These are phyloP conservation scores for Drosophila dives DNA, from an alignment of 2,888 invertebrate species.

Conservation along the genomic window DNA sequence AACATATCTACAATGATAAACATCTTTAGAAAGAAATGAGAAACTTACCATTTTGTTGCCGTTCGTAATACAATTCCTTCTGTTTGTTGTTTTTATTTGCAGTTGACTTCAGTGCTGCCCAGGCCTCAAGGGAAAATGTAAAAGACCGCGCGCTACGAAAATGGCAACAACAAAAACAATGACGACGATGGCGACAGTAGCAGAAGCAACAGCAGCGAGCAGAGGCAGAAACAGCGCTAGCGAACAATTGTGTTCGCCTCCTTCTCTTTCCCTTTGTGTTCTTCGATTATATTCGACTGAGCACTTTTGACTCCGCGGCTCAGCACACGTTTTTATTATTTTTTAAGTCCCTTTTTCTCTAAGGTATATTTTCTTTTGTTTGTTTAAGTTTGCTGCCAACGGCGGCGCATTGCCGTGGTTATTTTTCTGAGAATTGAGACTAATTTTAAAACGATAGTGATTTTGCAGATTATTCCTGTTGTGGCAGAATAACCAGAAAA, in stretches of 20 bases:
- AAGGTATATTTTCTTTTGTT: slow-evolving; percentile 52
- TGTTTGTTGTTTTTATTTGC: slow-evolving; percentile 20
- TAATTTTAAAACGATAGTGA: slow-evolving; percentile 11
- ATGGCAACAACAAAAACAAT: slow-evolving; percentile 20
- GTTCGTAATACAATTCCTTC: slow-evolving; percentile 28
- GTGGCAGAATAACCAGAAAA: slow-evolving; percentile 61
- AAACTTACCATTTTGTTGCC: slow-evolving; percentile 54
- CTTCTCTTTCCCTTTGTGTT: slow-evolving; percentile 6
- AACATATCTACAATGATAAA: slow-evolving; percentile 1
- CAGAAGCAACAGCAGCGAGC: slow-evolving; percentile 8
- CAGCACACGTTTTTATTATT: slow-evolving; percentile 45
- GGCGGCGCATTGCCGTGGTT: not conserved
- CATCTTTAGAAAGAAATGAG: slow-evolving; percentile 4
- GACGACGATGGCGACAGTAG: slow-evolving; percentile 10
- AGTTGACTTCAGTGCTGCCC: slow-evolving; percentile 26
- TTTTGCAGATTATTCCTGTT: slow-evolving; percentile 19
- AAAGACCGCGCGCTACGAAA: slow-evolving; percentile 47
- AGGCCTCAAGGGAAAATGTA: slow-evolving; percentile 47
- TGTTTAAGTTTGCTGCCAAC: slow-evolving; percentile 52
- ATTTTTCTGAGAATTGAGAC: not conserved
- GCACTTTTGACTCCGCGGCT: slow-evolving; percentile 31
- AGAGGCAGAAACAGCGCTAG: slow-evolving; percentile 21
- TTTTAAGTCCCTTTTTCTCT: slow-evolving; percentile 11
- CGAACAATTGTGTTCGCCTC: slow-evolving; percentile 42
- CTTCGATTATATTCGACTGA: slow-evolving; percentile 25